Conservation (phyloP, 2,113 vertebrate species). For the Rhombomys opimus region DNA sequence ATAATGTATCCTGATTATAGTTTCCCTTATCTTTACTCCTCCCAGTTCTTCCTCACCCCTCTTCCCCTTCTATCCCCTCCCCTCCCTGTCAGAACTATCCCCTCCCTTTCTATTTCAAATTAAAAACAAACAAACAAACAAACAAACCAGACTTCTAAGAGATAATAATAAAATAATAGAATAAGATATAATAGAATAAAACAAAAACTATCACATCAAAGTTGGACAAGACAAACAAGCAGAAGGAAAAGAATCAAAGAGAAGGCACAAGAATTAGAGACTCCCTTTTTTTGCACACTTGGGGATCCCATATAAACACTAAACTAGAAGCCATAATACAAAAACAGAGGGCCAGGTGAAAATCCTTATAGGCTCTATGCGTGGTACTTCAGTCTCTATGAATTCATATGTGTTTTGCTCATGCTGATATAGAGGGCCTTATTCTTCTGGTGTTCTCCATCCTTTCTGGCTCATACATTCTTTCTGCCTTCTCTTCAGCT, state of each 20-base stretch:
- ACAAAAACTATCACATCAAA: not conserved
- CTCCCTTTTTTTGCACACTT: not conserved
- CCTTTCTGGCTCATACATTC: not conserved
- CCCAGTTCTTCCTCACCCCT: not conserved
- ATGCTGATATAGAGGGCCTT: not conserved
- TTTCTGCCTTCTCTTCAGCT: not conserved
- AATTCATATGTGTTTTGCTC: not conserved
- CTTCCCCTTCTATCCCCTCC: too few relatives aligned
- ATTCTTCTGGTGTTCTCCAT: not conserved
- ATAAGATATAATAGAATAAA: not conserved
- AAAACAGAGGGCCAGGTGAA: not conserved
- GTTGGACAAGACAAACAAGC: not conserved
- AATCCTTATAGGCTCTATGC: not conserved
- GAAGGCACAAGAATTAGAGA: not conserved
- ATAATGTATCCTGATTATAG: not conserved
- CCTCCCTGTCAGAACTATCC: not conserved
- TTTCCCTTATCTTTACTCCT: not conserved
- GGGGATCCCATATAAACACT: not conserved
- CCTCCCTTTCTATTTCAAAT: not conserved
- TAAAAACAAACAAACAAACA: not conserved
- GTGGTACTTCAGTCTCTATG: not conserved
- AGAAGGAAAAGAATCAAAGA: not conserved
- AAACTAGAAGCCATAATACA: not conserved
- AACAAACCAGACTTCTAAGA: not conserved
- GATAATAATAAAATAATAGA: not conserved